Evolutionary conservation across 2,797 vertebrate species (phyloP).

Genomic region (Anguilla pacifica): DNA sequence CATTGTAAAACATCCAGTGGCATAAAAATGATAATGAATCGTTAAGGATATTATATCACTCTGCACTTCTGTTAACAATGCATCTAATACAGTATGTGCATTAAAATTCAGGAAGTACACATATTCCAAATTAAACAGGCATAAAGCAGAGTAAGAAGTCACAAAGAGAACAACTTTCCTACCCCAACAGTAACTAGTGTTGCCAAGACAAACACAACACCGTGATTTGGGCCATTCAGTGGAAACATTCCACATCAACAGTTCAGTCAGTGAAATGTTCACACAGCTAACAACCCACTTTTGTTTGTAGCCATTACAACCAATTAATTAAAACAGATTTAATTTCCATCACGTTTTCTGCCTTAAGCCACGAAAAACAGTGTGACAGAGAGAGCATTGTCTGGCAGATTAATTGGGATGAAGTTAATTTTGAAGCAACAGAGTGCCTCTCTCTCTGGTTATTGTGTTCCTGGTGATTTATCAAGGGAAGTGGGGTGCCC

Average conservation of each 20-base stretch:
- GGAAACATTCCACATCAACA: background rate
- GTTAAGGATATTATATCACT: background rate
- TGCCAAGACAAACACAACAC: background rate
- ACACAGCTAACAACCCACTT: constrained; percentile 16
- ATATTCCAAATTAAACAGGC: background rate
- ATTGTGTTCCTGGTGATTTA: constrained; percentile 24
- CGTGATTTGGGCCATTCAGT: too few species aligned
- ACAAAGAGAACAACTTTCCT: background rate
- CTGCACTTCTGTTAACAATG: background rate
- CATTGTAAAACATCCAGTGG: background rate
- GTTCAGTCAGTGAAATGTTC: background rate
- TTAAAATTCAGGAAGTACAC: background rate
- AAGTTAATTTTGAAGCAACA: constrained; percentile 53
- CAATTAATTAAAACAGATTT: constrained; percentile 41
- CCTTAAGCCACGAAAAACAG: constrained; percentile 36
- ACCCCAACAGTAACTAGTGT: constrained; percentile 1
- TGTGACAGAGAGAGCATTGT: constrained; percentile 47
- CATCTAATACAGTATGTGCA: background rate
- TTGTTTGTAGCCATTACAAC: constrained; percentile 33
- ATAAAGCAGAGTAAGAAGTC: background rate
- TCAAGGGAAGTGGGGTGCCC: background rate
- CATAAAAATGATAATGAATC: background rate
- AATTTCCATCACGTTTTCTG: constrained; percentile 48
- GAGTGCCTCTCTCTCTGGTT: background rate
- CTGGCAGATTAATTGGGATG: constrained; percentile 54